These are phyloP conservation scores for Hydrophis major DNA, from an alignment of 2,797 vertebrate species.

Conservation along the genomic window DNA sequence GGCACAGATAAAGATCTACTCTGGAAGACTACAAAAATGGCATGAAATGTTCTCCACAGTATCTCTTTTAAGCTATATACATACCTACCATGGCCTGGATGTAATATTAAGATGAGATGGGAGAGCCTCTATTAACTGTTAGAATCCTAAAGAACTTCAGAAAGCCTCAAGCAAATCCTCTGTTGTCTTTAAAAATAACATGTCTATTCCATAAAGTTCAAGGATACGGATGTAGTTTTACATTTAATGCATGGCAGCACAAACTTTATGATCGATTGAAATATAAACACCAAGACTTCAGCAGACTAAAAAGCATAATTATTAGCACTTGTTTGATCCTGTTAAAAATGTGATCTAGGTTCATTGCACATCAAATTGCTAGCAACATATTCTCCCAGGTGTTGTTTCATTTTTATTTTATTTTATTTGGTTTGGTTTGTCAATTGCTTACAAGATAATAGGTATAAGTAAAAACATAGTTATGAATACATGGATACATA, in stretches of 20 bases:
- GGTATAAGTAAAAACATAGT: no score
- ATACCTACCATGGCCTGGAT: not conserved
- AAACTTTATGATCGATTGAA: not conserved
- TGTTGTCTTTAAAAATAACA: not conserved
- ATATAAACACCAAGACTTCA: not conserved
- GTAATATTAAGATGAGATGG: not conserved
- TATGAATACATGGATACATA: no score
- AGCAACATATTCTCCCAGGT: not conserved
- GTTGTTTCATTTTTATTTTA: not conserved
- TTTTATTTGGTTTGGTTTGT: no score
- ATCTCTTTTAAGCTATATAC: not conserved
- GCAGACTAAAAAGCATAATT: not conserved
- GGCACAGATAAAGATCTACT: not conserved
- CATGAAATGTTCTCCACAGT: not conserved
- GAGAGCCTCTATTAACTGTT: not conserved
- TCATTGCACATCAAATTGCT: not conserved
- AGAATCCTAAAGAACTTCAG: not conserved
- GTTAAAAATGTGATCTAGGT: not conserved
- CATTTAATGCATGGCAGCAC: not conserved
- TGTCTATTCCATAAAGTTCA: not conserved
- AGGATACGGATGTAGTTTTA: not conserved
- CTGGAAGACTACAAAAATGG: not conserved
- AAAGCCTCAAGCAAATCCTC: not conserved
- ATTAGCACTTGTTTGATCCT: not conserved
- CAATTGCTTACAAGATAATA: no score